Conservation (phyloP, 2,888 invertebrate species). For the Brassicogethes aeneus region DNA sequence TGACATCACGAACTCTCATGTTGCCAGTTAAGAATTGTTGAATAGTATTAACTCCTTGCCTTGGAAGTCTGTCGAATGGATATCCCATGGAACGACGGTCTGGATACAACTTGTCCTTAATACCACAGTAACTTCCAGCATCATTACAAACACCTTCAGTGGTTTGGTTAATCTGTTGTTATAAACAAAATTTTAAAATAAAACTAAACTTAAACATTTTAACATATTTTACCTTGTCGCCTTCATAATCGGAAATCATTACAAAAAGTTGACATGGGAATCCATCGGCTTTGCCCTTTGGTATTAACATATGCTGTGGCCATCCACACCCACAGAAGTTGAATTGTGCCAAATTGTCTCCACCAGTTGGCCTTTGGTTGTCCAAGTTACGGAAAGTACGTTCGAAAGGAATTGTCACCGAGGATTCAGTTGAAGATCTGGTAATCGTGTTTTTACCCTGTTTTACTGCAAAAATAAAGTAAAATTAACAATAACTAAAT, state of each 20-base stretch:
- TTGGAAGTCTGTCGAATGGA: slow-evolving; percentile 63
- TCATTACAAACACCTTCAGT: slow-evolving; percentile 52
- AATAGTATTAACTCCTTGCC: slow-evolving; percentile 48
- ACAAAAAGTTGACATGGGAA: slow-evolving; percentile 60
- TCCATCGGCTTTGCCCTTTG: slow-evolving; percentile 59
- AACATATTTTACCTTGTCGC: slow-evolving; percentile 52
- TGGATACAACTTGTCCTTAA: slow-evolving; percentile 68
- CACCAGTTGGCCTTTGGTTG: slow-evolving; percentile 47
- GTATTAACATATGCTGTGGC: slow-evolving; percentile 73
- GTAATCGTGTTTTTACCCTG: slow-evolving; percentile 58
- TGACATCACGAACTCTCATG: slow-evolving; percentile 58
- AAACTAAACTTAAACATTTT: neutral
- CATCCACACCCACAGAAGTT: slow-evolving; percentile 84
- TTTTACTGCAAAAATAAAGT: slow-evolving; percentile 43
- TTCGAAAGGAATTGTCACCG: slow-evolving; percentile 75
- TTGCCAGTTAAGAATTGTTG: slow-evolving; percentile 64
- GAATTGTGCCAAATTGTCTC: slow-evolving; percentile 47
- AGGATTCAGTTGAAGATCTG: slow-evolving; percentile 59
- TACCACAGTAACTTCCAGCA: slow-evolving; percentile 70
- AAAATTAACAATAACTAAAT: neutral
- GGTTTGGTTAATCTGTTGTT: slow-evolving; percentile 48
- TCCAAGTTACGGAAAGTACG: slow-evolving; percentile 67
- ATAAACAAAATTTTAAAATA: slow-evolving; percentile 1
- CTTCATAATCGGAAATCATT: slow-evolving; percentile 64
- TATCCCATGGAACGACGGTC: slow-evolving; percentile 78